Evolutionary conservation across 2,113 vertebrate species (phyloP).

Genomic region (Misgurnus mizolepis): DNA sequence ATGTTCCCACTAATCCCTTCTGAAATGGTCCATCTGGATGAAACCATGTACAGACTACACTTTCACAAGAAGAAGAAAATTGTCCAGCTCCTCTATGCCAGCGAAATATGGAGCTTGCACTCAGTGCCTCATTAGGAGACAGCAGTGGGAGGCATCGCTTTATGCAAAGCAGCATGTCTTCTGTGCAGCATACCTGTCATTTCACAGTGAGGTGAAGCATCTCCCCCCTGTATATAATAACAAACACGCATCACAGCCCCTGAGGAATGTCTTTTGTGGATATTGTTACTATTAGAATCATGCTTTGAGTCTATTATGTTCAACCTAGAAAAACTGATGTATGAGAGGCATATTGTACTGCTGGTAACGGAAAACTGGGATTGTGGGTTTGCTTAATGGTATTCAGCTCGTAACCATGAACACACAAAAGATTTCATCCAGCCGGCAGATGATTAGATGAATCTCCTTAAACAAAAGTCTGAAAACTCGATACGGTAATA

Average conservation of each 20-base stretch:
- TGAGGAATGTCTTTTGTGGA: background rate
- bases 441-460: slow-evolving; percentile 67
- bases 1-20: slow-evolving; percentile 33
- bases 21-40: slow-evolving; percentile 33
- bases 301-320: background rate
- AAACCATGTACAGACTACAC: slow-evolving; percentile 13
- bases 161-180: slow-evolving; percentile 24
- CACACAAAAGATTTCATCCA: slow-evolving; percentile 60
- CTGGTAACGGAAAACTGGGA: slow-evolving; percentile 29
- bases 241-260: background rate
- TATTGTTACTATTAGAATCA: background rate
- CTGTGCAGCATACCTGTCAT: slow-evolving; percentile 16
- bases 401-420: background rate
- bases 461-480: slow-evolving; percentile 52
- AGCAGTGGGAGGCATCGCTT: slow-evolving; percentile 4
- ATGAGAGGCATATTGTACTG: background rate
- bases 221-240: slow-evolving; percentile 2
- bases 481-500: slow-evolving; percentile 43
- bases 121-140: slow-evolving; percentile 3
- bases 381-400: slow-evolving; percentile 39
- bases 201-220: slow-evolving; percentile 6
- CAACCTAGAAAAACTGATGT: background rate
- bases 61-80: slow-evolving; percentile 28
- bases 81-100: background rate
- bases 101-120: background rate